phyloP scores from a whole-genome alignment of 2,797 vertebrate genomes.

The Bovichtus variegatus region DNA sequence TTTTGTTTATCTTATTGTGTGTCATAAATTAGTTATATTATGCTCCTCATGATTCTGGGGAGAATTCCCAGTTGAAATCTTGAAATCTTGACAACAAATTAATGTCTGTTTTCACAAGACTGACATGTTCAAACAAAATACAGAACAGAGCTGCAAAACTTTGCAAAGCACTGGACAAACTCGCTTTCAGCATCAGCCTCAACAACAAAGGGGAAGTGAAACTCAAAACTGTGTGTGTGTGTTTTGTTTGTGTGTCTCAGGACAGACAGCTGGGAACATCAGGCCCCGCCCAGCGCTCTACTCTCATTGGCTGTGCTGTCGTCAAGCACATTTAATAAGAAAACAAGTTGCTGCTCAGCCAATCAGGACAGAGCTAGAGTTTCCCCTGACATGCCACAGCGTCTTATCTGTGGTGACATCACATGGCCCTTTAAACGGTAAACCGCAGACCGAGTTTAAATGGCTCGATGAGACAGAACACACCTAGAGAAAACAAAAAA shows the following conservation, averaged over 20 bases:
- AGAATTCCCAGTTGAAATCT: neutral
- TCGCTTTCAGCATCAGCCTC: conserved; percentile 24
- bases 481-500: conserved; percentile 13
- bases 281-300: conserved; percentile 47
- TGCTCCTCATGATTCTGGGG: neutral
- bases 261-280: conserved; percentile 62
- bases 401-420: conserved; percentile 75
- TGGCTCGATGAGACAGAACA: conserved; percentile 41
- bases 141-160: conserved; percentile 7
- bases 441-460: conserved; percentile 77
- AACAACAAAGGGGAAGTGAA: conserved; percentile 75
- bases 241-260: conserved; percentile 25
- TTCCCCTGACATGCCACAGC: conserved; percentile 53
- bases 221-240: conserved; percentile 54
- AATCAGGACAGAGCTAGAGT: conserved; percentile 69
- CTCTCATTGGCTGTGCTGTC: conserved; percentile 84
- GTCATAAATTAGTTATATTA: neutral
- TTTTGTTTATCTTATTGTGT: neutral
- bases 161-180: conserved; percentile 12
- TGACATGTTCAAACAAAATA: conserved; percentile 23
- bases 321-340: conserved; percentile 69
- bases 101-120: neutral
- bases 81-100: neutral
- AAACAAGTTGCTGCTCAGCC: conserved; percentile 64
- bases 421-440: conserved; percentile 76